Evolutionary conservation across 2,888 invertebrate genomes (phyloP).

Genomic region (Lamproptera curius): DNA sequence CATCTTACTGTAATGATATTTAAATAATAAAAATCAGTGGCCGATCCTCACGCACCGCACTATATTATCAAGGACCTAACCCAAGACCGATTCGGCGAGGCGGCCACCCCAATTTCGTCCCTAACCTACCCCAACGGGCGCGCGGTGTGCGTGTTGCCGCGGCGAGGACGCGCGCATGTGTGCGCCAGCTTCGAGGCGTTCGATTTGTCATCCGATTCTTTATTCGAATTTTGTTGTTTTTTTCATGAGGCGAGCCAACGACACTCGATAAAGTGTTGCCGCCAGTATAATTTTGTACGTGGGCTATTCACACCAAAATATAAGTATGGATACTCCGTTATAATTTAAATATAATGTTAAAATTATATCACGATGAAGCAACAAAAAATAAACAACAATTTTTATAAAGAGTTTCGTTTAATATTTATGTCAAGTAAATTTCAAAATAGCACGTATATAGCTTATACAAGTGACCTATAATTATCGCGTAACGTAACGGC

Average conservation of each 20-base stretch:
- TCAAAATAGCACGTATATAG: too few species aligned
- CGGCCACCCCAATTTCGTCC: conserved; percentile 66
- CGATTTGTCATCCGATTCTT: conserved; percentile 33
- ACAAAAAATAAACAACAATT: too few species aligned
- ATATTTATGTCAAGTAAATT: too few species aligned
- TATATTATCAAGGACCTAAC: conserved; percentile 64
- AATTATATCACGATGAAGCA: too few species aligned
- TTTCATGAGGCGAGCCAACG: conserved; percentile 19
- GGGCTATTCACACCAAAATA: neutral
- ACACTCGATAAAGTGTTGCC: conserved; percentile 6
- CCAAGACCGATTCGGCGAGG: conserved; percentile 51
- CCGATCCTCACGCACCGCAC: conserved; percentile 38
- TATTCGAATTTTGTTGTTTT: conserved; percentile 18
- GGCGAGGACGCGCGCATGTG: conserved; percentile 22
- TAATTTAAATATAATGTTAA: too few species aligned
- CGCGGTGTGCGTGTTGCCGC: conserved; percentile 24
- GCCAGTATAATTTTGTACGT: neutral
- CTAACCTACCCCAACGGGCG: conserved; percentile 67
- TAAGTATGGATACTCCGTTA: too few species aligned
- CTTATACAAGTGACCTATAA: too few species aligned
- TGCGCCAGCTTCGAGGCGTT: conserved; percentile 36
- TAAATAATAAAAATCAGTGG: conserved; percentile 13
- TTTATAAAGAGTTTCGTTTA: too few species aligned
- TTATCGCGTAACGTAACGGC: too few species aligned
- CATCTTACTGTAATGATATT: neutral